Evolutionary conservation across 1,140 invertebrate species (phyloP).

Genomic region (Parapsyche elsis): DNA sequence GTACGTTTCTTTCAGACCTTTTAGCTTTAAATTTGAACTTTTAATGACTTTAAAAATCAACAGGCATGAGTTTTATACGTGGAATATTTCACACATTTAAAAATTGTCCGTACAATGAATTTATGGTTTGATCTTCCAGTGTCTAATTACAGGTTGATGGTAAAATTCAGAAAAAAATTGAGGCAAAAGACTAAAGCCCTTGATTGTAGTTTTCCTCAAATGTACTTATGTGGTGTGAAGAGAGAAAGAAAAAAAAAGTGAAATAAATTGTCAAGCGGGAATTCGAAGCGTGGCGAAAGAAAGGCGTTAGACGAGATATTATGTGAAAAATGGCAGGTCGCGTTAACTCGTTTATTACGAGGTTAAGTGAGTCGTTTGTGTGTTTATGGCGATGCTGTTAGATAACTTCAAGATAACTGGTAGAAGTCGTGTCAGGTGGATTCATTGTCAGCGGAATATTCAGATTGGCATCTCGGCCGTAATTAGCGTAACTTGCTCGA

Average conservation of each 20-base stretch:
- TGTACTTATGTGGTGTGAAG: not conserved
- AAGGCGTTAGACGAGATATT: constrained; percentile 31
- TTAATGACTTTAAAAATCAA: too few relatives aligned
- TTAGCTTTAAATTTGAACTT: too few relatives aligned
- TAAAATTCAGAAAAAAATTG: too few relatives aligned
- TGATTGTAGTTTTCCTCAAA: not conserved
- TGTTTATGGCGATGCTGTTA: constrained; percentile 6
- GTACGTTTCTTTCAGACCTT: too few relatives aligned
- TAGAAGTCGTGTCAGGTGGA: constrained; percentile 5
- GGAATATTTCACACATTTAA: too few relatives aligned
- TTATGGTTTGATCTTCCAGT: too few relatives aligned
- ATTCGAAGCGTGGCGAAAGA: constrained; percentile 15
- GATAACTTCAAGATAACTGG: constrained; percentile 29
- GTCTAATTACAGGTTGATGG: too few relatives aligned
- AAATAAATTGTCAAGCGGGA: constrained; percentile 15
- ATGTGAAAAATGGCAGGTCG: constrained; percentile 37
- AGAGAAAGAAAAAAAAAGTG: not conserved
- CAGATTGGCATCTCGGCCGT: constrained; percentile 24
- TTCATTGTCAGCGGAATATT: constrained; percentile 25
- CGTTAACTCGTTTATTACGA: constrained; percentile 34
- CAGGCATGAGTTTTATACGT: too few relatives aligned
- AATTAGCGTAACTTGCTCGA: too few relatives aligned
- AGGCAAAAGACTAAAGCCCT: too few relatives aligned
- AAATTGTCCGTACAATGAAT: too few relatives aligned
- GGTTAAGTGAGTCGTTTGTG: constrained; percentile 32